Conservation (phyloP, 2,888 invertebrate genomes). For the Melanophora roralis region DNA sequence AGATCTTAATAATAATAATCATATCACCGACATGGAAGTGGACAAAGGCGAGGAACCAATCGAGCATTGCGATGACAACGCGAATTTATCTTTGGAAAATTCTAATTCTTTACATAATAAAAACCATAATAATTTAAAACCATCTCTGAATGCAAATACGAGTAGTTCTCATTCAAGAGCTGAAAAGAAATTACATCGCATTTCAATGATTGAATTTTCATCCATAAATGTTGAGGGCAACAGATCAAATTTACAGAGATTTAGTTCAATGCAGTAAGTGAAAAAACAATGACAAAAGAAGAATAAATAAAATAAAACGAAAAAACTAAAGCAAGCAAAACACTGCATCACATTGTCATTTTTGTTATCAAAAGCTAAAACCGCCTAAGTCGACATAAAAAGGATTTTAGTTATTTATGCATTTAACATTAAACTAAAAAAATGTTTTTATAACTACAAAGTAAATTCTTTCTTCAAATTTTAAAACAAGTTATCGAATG, state of each 20-base stretch:
- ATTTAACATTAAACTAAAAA: too few relatives aligned
- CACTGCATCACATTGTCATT: too few relatives aligned
- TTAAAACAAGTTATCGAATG: too few relatives aligned
- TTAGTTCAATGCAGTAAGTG: constrained; percentile 61
- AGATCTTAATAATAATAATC: constrained; percentile 64
- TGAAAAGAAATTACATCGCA: constrained; percentile 62
- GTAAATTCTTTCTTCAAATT: too few relatives aligned
- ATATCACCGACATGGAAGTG: constrained; percentile 60
- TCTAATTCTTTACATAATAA: not conserved
- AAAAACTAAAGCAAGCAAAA: too few relatives aligned
- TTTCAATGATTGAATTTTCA: constrained; percentile 65
- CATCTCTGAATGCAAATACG: not conserved
- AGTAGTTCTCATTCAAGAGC: not conserved
- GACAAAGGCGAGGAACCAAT: constrained; percentile 25
- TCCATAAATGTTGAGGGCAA: constrained; percentile 28
- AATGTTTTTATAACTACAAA: too few relatives aligned
- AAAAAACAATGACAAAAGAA: not conserved
- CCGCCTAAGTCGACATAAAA: too few relatives aligned
- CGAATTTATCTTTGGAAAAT: not conserved
- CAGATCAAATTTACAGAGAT: constrained; percentile 33
- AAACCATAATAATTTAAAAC: not conserved
- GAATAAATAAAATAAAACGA: too few relatives aligned
- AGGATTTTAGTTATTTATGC: too few relatives aligned
- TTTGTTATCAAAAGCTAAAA: too few relatives aligned
- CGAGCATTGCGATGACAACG: not conserved